Conservation (phyloP, 1,140 invertebrate genomes). For the Drosophila bocqueti region DNA sequence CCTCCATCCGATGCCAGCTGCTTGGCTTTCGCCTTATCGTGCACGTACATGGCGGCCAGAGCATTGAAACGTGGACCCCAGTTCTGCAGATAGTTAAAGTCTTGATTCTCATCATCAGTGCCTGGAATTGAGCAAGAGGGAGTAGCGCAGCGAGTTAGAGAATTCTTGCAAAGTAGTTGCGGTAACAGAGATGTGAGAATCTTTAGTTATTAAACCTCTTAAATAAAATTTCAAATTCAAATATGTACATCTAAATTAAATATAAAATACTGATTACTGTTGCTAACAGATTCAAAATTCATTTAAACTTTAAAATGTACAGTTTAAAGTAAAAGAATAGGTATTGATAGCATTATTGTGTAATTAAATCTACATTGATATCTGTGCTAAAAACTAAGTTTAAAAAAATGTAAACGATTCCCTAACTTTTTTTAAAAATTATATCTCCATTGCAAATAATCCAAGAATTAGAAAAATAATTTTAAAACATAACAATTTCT, state of each 20-base stretch:
- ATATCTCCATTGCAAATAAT: too few species aligned
- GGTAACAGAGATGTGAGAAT: not conserved
- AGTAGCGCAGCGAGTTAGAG: not conserved
- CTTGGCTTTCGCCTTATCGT: slow-evolving; percentile 86
- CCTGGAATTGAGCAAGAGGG: slow-evolving; percentile 86
- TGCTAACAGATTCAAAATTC: too few species aligned
- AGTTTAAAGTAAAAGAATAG: not conserved
- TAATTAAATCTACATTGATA: too few species aligned
- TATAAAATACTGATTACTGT: not conserved
- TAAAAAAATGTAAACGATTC: too few species aligned
- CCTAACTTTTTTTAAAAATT: too few species aligned
- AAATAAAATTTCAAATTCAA: too few species aligned
- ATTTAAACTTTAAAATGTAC: not conserved
- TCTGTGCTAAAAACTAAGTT: too few species aligned
- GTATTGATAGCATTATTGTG: too few species aligned
- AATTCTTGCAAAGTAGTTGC: slow-evolving; percentile 8
- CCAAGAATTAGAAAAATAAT: too few species aligned
- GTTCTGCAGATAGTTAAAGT: slow-evolving; percentile 98
- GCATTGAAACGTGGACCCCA: slow-evolving; percentile 99
- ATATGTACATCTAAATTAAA: too few species aligned
- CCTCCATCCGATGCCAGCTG: slow-evolving; percentile 29
- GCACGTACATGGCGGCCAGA: slow-evolving; percentile 98
- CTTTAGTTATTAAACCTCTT: too few species aligned
- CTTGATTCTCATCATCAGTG: slow-evolving; percentile 97
- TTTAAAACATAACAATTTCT: too few species aligned